These are phyloP conservation scores for Drosophila micromelanica DNA, from an alignment of 1,140 invertebrate species.

Conservation along the genomic window DNA sequence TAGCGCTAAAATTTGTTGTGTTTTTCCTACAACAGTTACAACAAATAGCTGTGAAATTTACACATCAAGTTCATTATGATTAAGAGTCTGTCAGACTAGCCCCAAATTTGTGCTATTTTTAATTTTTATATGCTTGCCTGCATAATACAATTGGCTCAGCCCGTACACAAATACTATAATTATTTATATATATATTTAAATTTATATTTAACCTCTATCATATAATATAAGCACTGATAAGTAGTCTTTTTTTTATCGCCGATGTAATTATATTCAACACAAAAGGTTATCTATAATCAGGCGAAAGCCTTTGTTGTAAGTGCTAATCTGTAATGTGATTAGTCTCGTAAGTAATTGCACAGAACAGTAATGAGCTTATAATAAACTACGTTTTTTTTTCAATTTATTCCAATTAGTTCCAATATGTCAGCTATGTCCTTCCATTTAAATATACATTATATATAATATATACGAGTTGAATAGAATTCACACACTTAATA, in stretches of 20 bases:
- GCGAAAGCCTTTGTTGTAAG: background rate
- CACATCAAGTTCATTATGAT: conserved; percentile 3
- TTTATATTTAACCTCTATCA: too few species aligned
- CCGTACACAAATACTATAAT: background rate
- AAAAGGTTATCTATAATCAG: background rate
- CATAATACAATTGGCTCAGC: background rate
- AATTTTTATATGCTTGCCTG: conserved; percentile 5
- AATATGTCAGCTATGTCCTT: too few species aligned
- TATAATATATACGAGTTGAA: too few species aligned
- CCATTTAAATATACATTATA: too few species aligned
- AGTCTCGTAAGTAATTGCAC: background rate
- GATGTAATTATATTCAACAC: background rate
- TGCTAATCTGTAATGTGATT: conserved; percentile 1
- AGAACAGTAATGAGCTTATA: background rate
- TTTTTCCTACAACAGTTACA: background rate
- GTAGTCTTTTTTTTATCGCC: background rate
- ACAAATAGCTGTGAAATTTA: conserved; percentile 1
- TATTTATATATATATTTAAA: background rate
- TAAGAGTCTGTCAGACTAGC: background rate
- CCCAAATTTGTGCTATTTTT: conserved; percentile 11
- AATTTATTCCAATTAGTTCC: too few species aligned
- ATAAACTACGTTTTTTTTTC: too few species aligned
- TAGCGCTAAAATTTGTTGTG: conserved; percentile 11
- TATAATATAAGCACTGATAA: too few species aligned
- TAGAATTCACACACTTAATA: too few species aligned